Conservation (phyloP, 2,797 vertebrate genomes). For the Ammospiza maritima region DNA sequence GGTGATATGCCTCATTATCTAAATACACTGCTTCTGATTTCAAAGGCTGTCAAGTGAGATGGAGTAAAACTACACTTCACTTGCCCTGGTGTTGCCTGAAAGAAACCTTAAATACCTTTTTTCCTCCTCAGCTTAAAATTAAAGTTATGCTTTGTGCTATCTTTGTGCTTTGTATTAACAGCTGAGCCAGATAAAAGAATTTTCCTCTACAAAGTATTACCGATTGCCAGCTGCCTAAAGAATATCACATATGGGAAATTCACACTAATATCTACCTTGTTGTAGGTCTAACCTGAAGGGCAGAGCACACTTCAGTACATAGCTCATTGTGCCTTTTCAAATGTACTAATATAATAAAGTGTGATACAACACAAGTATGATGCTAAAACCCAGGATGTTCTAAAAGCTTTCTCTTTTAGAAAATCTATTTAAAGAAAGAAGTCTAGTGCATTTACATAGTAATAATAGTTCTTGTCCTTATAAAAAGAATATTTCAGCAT, state of each 20-base stretch:
- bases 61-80: background rate
- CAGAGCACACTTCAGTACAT: background rate
- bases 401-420: background rate
- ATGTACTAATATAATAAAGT: background rate
- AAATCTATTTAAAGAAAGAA: background rate
- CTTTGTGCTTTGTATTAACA: background rate
- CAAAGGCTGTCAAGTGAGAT: background rate
- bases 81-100: background rate
- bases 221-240: background rate
- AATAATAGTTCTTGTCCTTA: background rate
- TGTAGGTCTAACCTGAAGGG: background rate
- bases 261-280: background rate
- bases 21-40: conserved; percentile 13
- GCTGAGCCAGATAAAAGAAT: conserved; percentile 18
- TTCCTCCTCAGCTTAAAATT: background rate
- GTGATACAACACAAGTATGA: background rate
- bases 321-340: background rate
- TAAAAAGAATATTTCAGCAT: background rate
- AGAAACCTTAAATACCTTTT: background rate
- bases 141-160: background rate
- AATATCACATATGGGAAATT: background rate
- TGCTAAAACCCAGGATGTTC: background rate
- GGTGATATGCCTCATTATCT: conserved; percentile 29
- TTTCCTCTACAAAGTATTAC: background rate
- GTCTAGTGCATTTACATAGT: background rate